These are phyloP conservation scores for Drosophila hawaiiensis DNA, from an alignment of 2,888 invertebrate species.

Conservation along the genomic window DNA sequence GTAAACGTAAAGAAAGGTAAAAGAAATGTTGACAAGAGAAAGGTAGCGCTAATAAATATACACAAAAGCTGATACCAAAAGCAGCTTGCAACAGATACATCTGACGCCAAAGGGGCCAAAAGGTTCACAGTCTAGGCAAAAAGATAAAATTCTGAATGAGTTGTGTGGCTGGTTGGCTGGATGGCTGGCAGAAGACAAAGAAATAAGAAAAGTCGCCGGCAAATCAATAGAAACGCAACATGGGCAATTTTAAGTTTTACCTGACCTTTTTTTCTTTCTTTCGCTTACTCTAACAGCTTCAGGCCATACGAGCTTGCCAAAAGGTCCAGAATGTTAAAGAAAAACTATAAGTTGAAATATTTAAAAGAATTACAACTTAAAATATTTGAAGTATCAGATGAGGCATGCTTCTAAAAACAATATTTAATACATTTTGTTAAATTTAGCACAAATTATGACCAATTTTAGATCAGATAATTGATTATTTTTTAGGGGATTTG, in stretches of 20 bases:
- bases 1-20: slow-evolving; percentile 41
- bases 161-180: background rate
- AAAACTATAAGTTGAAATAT: background rate
- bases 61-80: slow-evolving; percentile 64
- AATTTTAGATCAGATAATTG: background rate
- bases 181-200: background rate
- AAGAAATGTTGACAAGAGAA: slow-evolving; percentile 62
- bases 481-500: background rate
- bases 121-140: slow-evolving; percentile 41
- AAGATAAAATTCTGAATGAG: slow-evolving; percentile 48
- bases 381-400: background rate
- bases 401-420: background rate
- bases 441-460: background rate
- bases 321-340: background rate
- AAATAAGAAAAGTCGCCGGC: slow-evolving; percentile 44
- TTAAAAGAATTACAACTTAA: background rate
- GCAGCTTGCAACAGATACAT: slow-evolving; percentile 56
- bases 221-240: slow-evolving; percentile 69
- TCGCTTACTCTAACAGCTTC: background rate
- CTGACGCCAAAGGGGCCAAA: slow-evolving; percentile 32
- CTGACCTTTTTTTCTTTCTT: slow-evolving; percentile 45
- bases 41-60: slow-evolving; percentile 76
- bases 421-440: background rate
- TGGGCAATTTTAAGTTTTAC: slow-evolving; percentile 53
- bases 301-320: background rate